A percentile compares a stretch with the other conserved stretches of the same genome.
phyloP scores from a whole-genome alignment of 1,140 invertebrate genomes.

The Drosophila guanche region DNA sequence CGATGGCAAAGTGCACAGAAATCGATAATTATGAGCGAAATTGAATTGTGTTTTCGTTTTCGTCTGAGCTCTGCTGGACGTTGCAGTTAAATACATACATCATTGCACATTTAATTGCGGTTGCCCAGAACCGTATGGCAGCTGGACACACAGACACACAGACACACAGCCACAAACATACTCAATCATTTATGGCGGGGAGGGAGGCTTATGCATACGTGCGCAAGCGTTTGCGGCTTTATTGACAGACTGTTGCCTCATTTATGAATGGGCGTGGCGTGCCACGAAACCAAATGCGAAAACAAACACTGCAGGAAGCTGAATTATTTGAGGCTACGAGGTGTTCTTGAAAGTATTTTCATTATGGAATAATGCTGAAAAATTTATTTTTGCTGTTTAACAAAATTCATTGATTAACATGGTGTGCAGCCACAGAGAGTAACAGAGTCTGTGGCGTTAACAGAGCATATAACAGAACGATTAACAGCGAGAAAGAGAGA shows the following conservation, averaged over 20 bases:
- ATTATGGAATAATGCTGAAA: no score
- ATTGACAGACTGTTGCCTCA: slow-evolving; percentile 55
- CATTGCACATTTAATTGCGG: slow-evolving; percentile 38
- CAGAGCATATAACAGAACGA: no score
- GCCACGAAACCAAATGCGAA: slow-evolving; percentile 14
- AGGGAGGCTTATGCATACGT: slow-evolving; percentile 1
- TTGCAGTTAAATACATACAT: slow-evolving; percentile 14
- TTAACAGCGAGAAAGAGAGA: no score
- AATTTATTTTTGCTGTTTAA: no score
- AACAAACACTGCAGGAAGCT: slow-evolving; percentile 15
- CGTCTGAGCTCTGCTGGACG: no score
- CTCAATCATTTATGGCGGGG: slow-evolving; percentile 24
- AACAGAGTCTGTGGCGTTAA: no score
- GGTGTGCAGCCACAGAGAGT: no score
- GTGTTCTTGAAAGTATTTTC: no score
- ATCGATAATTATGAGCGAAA: not conserved
- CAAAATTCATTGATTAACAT: no score
- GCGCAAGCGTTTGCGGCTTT: slow-evolving; percentile 53
- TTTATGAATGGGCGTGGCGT: slow-evolving; percentile 38
- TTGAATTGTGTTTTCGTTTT: not conserved
- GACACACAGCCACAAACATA: slow-evolving; percentile 16
- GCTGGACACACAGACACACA: not conserved
- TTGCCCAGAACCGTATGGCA: not conserved
- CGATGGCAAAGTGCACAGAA: slow-evolving; percentile 8
- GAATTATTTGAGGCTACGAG: not conserved